Percentiles rank a stretch among this genome's conserved stretches.
Conservation (phyloP, 2,113 vertebrate genomes). For the Albula glossodonta region DNA sequence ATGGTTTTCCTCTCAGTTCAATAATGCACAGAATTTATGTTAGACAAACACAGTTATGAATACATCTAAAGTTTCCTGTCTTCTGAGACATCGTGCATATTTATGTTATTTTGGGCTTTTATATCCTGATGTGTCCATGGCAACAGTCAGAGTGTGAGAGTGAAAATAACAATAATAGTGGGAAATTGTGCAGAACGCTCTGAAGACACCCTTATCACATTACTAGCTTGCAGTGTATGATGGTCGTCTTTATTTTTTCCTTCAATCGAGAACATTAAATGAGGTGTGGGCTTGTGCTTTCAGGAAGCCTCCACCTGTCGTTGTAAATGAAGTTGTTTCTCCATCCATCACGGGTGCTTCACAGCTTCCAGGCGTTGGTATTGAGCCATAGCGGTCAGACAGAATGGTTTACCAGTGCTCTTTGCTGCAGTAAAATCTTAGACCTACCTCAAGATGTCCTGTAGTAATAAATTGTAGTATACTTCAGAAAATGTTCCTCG, state of each 20-base stretch:
- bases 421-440: no score
- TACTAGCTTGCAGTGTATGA: neutral
- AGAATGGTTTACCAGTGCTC: neutral
- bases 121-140: constrained; percentile 45
- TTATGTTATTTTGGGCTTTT: neutral
- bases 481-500: no score
- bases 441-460: no score
- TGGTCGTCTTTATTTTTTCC: neutral
- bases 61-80: neutral
- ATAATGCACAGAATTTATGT: neutral
- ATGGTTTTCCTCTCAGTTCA: neutral
- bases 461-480: no score
- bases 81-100: neutral
- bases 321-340: constrained; percentile 44
- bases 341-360: neutral
- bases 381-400: neutral
- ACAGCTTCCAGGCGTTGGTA: neutral
- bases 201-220: neutral
- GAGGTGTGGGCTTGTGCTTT: constrained; percentile 32
- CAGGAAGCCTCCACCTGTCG: constrained; percentile 39
- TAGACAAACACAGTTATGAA: neutral
- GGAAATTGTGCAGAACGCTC: neutral
- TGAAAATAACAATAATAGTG: neutral
- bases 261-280: constrained; percentile 23
- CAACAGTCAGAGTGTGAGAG: constrained; percentile 25